Conservation (phyloP, 2,113 vertebrate species). For the Cromileptes altivelis region DNA sequence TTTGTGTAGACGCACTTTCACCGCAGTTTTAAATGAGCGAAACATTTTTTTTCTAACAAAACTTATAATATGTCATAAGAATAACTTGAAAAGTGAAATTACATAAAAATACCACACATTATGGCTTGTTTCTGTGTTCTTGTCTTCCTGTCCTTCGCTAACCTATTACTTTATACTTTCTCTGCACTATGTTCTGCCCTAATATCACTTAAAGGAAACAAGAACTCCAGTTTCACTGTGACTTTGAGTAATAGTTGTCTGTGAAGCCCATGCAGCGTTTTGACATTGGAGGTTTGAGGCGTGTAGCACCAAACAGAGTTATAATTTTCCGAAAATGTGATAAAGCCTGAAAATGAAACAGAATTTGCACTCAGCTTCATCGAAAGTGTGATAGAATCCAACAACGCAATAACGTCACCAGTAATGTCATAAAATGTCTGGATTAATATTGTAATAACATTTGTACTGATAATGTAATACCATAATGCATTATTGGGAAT, state of each 20-base stretch:
- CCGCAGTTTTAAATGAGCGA: neutral
- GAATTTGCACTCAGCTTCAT: too few species aligned
- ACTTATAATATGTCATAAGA: neutral
- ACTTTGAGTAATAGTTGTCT: slow-evolving; percentile 40
- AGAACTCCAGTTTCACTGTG: slow-evolving; percentile 50
- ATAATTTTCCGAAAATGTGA: too few species aligned
- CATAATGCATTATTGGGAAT: too few species aligned
- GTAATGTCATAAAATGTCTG: too few species aligned
- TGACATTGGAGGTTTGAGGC: slow-evolving; percentile 36
- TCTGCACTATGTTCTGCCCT: neutral
- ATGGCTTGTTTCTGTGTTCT: neutral
- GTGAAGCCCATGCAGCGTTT: slow-evolving; percentile 31
- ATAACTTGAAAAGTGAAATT: neutral
- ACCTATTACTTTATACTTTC: neutral
- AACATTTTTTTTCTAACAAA: neutral
- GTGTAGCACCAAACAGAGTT: too few species aligned
- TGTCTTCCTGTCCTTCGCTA: neutral
- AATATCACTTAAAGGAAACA: neutral
- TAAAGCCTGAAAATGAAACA: too few species aligned
- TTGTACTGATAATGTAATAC: too few species aligned
- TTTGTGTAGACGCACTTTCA: neutral
- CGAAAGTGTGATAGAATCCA: too few species aligned
- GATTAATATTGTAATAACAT: too few species aligned
- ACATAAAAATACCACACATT: neutral
- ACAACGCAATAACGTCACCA: too few species aligned